Evolutionary conservation across 2,797 vertebrate species (phyloP).

Genomic region (Dendrocincla fuliginosa): DNA sequence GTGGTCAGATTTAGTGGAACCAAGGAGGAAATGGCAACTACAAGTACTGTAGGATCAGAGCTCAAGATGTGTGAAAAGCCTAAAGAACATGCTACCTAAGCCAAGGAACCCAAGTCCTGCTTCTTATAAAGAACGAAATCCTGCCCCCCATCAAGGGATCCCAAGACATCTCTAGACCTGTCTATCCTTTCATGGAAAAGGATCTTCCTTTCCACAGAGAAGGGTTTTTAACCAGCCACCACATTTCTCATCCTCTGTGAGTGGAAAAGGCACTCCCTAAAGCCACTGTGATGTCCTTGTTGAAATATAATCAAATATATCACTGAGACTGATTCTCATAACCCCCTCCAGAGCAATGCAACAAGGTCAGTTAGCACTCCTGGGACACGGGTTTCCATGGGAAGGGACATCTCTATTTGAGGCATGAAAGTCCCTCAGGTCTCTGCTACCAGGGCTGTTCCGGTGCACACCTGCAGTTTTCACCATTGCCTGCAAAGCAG

Average conservation of each 20-base stretch:
- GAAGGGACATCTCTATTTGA: neutral
- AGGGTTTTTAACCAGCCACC: neutral
- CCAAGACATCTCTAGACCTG: neutral
- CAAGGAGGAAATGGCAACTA: neutral
- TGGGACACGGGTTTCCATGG: neutral
- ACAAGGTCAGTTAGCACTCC: neutral
- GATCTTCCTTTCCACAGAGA: neutral
- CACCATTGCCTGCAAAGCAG: neutral
- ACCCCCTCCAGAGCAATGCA: neutral
- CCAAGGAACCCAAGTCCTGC: neutral
- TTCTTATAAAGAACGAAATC: neutral
- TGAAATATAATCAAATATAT: accelerated
- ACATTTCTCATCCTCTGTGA: neutral
- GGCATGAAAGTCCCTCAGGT: neutral
- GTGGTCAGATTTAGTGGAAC: neutral
- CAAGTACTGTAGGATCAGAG: neutral
- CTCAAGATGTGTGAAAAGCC: neutral
- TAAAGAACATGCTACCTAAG: neutral
- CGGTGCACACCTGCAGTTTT: neutral
- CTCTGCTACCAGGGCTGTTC: neutral
- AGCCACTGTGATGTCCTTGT: accelerated
- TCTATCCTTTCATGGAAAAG: neutral
- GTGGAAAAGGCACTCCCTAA: neutral
- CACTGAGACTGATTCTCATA: neutral
- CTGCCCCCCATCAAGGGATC: neutral